Percentiles rank a stretch among this genome's conserved stretches.
Evolutionary conservation across 1,140 invertebrate species (phyloP).

Genomic region (Oncopeltus fasciatus): DNA sequence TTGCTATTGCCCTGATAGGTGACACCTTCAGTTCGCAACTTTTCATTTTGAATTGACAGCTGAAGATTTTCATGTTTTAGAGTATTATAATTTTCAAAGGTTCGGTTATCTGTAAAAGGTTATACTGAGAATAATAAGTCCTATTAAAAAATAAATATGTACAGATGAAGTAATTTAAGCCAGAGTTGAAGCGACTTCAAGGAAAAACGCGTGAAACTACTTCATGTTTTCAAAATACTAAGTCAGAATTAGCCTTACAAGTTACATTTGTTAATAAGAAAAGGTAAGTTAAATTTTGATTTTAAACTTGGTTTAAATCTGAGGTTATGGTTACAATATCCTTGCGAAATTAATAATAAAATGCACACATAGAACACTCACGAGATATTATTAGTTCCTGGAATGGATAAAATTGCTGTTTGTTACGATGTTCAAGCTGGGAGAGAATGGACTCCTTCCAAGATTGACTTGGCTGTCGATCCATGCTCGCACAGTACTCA

Average conservation of each 20-base stretch:
- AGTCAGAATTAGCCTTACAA: background rate
- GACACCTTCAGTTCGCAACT: slow-evolving; percentile 44
- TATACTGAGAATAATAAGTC: background rate
- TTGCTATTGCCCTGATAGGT: slow-evolving; percentile 30
- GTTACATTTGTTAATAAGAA: slow-evolving; percentile 1
- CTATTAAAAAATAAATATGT: background rate
- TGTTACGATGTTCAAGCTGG: slow-evolving; percentile 41
- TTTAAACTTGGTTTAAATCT: too few species aligned
- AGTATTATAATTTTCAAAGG: slow-evolving; percentile 67
- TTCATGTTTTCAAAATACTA: background rate
- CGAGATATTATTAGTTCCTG: slow-evolving; percentile 46
- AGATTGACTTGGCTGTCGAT: background rate
- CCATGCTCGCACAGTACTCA: background rate
- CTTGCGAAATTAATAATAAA: background rate
- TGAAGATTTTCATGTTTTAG: slow-evolving; percentile 70
- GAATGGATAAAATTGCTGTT: slow-evolving; percentile 39
- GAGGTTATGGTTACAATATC: slow-evolving; percentile 1
- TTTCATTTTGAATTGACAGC: slow-evolving; percentile 68
- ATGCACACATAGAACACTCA: slow-evolving; percentile 29
- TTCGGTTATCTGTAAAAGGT: slow-evolving; percentile 58
- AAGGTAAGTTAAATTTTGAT: background rate
- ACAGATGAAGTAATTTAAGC: background rate
- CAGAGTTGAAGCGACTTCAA: background rate
- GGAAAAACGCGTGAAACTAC: background rate
- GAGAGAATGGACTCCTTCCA: slow-evolving; percentile 42